Evolutionary conservation across 1,140 invertebrate genomes (phyloP).

Genomic region (Coboldia fuscipes): DNA sequence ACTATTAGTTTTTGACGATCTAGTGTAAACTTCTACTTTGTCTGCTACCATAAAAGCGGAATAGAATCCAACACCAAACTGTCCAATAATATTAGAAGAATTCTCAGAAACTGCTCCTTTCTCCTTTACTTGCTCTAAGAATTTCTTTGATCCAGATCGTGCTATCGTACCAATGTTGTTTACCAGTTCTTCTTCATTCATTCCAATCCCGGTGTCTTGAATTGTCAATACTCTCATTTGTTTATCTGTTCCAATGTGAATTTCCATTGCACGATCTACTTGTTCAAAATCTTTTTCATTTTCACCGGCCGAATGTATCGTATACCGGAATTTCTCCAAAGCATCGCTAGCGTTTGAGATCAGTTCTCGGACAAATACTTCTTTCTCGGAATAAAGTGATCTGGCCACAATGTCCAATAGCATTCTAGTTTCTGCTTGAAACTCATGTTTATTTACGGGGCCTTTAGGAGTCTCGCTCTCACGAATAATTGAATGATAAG

Average conservation of each 20-base stretch:
- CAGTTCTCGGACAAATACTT: slow-evolving; percentile 87
- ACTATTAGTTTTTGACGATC: slow-evolving; percentile 33
- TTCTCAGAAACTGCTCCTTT: slow-evolving; percentile 34
- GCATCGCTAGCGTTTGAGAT: slow-evolving; percentile 96
- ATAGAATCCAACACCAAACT: slow-evolving; percentile 97
- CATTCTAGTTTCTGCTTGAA: slow-evolving; percentile 92
- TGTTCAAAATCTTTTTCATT: slow-evolving; percentile 17
- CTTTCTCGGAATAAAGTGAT: slow-evolving; percentile 93
- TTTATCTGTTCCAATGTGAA: slow-evolving; percentile 78
- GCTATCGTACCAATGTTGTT: slow-evolving; percentile 89
- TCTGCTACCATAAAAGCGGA: slow-evolving; percentile 94
- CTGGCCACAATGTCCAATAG: slow-evolving; percentile 91
- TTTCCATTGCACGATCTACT: slow-evolving; percentile 49
- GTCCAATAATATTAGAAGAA: slow-evolving; percentile 75
- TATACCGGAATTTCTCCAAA: slow-evolving; percentile 74
- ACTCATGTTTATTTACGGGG: slow-evolving; percentile 45
- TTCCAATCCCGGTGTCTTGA: slow-evolving; percentile 80
- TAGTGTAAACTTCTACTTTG: slow-evolving; percentile 78
- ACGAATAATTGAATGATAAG: slow-evolving; percentile 25
- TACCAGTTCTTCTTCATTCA: slow-evolving; percentile 81
- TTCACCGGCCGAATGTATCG: slow-evolving; percentile 31
- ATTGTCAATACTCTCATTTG: slow-evolving; percentile 65
- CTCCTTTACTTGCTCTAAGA: slow-evolving; percentile 64
- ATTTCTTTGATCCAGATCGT: slow-evolving; percentile 84
- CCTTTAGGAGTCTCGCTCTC: slow-evolving; percentile 32